Conservation (phyloP, 2,113 vertebrate species). For the Centrocercus urophasianus region DNA sequence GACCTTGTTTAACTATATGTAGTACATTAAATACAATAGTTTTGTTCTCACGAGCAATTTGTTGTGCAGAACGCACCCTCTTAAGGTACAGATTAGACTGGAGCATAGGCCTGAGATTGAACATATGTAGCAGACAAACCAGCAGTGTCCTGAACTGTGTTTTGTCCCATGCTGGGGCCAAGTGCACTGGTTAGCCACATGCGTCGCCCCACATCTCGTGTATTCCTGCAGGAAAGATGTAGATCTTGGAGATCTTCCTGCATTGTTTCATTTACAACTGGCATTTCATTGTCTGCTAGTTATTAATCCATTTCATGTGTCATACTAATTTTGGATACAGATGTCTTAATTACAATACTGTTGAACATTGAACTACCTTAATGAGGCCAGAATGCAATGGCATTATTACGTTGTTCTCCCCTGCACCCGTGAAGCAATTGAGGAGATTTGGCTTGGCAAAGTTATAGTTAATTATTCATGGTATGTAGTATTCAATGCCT, state of each 20-base stretch:
- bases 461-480: accelerated
- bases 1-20: not conserved
- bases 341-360: conserved; percentile 6
- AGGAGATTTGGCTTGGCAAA: not conserved
- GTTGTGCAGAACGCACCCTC: not conserved
- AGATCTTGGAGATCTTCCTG: not conserved
- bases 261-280: not conserved
- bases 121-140: not conserved
- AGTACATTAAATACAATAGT: not conserved
- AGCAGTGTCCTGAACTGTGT: not conserved
- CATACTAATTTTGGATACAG: not conserved
- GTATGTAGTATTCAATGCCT: not conserved
- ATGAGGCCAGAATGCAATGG: not conserved
- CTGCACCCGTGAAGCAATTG: not conserved
- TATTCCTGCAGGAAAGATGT: accelerated
- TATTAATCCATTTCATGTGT: not conserved
- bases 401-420: not conserved
- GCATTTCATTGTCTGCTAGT: not conserved
- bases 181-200: not conserved
- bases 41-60: not conserved
- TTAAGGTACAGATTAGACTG: not conserved
- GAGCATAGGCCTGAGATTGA: not conserved
- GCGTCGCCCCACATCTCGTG: not conserved
- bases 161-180: not conserved
- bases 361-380: not conserved